phyloP scores from a whole-genome alignment of 2,888 invertebrate genomes.

The Epinotia demarniana region DNA sequence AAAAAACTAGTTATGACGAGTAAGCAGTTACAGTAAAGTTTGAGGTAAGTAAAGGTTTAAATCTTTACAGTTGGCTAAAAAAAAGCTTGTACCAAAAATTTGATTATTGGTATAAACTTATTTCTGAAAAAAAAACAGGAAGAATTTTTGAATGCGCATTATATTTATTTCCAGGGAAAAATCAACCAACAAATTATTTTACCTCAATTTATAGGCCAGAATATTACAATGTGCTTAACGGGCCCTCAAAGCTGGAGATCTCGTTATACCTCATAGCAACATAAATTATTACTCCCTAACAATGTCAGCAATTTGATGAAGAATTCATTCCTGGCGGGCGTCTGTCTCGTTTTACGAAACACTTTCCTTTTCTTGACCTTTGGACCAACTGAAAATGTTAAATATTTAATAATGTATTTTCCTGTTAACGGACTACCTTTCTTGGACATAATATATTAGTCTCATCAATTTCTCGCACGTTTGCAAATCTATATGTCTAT shows the following conservation, averaged over 20 bases:
- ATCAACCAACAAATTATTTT: neutral
- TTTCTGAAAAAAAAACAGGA: too few species aligned
- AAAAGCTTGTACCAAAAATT: too few species aligned
- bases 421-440: too few species aligned
- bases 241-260: conserved; percentile 26
- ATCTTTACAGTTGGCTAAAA: too few species aligned
- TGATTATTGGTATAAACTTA: too few species aligned
- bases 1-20: too few species aligned
- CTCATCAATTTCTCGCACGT: too few species aligned
- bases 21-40: too few species aligned
- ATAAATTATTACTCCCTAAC: conserved; percentile 46
- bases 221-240: conserved; percentile 26
- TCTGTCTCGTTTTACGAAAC: neutral
- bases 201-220: neutral
- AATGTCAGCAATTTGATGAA: conserved; percentile 45
- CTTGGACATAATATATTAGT: too few species aligned
- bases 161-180: neutral
- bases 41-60: too few species aligned
- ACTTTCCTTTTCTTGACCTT: conserved; percentile 10
- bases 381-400: neutral
- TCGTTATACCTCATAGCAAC: conserved; percentile 48
- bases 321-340: conserved; percentile 35
- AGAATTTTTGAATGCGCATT: too few species aligned
- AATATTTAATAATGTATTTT: neutral
- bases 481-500: too few species aligned